A percentile compares a stretch with the other conserved stretches of the same genome.
Conservation (phyloP, 2,888 invertebrate genomes). For the Ganaspis brasiliensis region DNA sequence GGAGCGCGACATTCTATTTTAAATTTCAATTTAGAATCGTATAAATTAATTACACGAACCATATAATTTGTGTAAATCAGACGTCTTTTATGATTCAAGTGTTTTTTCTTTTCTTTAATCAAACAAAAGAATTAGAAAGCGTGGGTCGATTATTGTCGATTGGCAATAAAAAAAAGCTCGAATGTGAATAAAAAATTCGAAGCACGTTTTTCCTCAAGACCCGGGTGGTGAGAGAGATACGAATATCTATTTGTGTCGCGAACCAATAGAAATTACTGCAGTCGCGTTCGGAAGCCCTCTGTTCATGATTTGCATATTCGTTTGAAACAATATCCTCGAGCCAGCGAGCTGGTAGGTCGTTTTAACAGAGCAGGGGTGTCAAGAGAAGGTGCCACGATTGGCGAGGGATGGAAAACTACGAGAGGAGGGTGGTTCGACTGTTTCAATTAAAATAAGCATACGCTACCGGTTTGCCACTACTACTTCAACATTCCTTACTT, state of each 20-base stretch:
- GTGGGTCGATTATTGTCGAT: constrained; percentile 54
- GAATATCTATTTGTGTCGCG: constrained; percentile 74
- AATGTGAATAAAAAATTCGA: constrained; percentile 64
- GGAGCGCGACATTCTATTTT: neutral
- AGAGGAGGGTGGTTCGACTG: constrained; percentile 61
- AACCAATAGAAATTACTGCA: constrained; percentile 76
- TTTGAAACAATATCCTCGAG: constrained; percentile 79
- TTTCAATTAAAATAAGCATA: constrained; percentile 80
- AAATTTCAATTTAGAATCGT: constrained; percentile 1
- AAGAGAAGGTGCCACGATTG: constrained; percentile 57
- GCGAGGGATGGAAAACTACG: constrained; percentile 63
- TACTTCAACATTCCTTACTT: constrained; percentile 50
- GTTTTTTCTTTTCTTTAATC: constrained; percentile 48
- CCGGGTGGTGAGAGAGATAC: constrained; percentile 68
- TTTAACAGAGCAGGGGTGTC: constrained; percentile 66
- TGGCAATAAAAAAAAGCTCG: constrained; percentile 14
- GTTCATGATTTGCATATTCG: constrained; percentile 80
- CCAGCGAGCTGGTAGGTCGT: constrained; percentile 69
- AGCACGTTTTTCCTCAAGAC: constrained; percentile 75
- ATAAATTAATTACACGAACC: neutral
- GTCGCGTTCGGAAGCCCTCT: constrained; percentile 66
- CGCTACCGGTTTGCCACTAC: constrained; percentile 68
- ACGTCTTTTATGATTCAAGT: neutral
- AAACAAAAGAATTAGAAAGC: constrained; percentile 22
- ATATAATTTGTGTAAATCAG: too few species aligned